Evolutionary conservation across 1,140 invertebrate species (phyloP).

Genomic region (Drosophila micromelanica): DNA sequence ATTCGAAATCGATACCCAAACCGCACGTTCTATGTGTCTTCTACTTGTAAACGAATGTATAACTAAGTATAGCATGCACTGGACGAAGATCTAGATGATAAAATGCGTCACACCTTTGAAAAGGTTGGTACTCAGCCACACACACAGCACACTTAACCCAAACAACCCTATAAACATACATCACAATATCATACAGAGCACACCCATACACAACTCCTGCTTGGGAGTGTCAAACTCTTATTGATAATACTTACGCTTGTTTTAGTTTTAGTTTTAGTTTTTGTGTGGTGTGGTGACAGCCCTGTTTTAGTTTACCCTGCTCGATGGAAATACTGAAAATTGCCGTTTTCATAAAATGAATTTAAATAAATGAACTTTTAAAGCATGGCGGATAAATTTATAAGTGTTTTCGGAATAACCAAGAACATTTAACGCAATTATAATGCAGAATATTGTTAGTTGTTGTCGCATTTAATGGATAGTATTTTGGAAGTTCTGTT

Average conservation of each 20-base stretch:
- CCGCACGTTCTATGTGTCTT: slow-evolving; percentile 58
- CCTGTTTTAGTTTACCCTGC: background rate
- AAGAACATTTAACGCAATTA: too few relatives aligned
- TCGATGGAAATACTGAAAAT: too few relatives aligned
- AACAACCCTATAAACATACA: slow-evolving; percentile 6
- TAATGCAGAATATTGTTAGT: too few relatives aligned
- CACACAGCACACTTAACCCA: slow-evolving; percentile 1
- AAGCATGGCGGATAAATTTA: background rate
- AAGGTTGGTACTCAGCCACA: slow-evolving; percentile 86
- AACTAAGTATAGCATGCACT: slow-evolving; percentile 69
- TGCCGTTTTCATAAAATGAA: too few relatives aligned
- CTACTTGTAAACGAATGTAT: slow-evolving; percentile 20
- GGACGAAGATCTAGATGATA: slow-evolving; percentile 83
- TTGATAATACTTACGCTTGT: too few relatives aligned
- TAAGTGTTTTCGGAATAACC: too few relatives aligned
- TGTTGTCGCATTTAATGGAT: too few relatives aligned
- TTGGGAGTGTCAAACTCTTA: background rate
- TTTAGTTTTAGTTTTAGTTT: background rate
- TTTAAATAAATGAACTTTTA: too few relatives aligned
- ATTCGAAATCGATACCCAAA: slow-evolving; percentile 3
- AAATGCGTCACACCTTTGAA: slow-evolving; percentile 87
- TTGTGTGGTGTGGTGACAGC: background rate
- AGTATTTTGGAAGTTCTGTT: too few relatives aligned
- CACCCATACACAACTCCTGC: background rate
- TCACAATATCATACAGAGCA: background rate